phyloP scores from a whole-genome alignment of 2,797 vertebrate species.

The Thamnophis elegans region DNA sequence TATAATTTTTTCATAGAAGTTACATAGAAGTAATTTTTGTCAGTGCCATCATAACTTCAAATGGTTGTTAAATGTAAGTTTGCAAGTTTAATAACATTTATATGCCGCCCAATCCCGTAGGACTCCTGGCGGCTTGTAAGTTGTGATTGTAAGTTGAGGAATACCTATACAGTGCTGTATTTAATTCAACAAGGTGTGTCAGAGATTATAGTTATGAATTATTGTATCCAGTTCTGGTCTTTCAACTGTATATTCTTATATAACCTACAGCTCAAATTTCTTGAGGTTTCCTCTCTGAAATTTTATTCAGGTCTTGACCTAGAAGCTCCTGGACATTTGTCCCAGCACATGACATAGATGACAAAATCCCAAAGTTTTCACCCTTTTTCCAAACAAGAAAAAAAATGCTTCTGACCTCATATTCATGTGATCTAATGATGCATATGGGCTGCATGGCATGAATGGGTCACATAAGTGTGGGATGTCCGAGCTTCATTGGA shows the following conservation, averaged over 20 bases:
- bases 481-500: neutral
- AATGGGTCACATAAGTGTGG: constrained; percentile 22
- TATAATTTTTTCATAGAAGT: too few species aligned
- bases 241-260: neutral
- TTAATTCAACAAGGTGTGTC: neutral
- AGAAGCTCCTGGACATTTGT: neutral
- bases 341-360: neutral
- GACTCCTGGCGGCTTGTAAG: too few species aligned
- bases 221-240: neutral
- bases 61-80: neutral
- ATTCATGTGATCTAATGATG: neutral
- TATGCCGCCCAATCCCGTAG: too few species aligned
- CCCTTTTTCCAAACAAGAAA: neutral
- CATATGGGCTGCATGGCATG: neutral
- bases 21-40: neutral
- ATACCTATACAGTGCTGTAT: neutral
- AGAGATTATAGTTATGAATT: neutral
- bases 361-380: neutral
- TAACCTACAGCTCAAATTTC: neutral
- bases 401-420: neutral
- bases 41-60: neutral
- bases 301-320: neutral
- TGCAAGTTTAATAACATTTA: too few species aligned
- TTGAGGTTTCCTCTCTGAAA: neutral
- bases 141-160: neutral